Evolutionary conservation across 1,140 invertebrate species (phyloP), one percentile per base, ranked within the genome.

Genomic region (Matsumurasca onukii): DNA sequence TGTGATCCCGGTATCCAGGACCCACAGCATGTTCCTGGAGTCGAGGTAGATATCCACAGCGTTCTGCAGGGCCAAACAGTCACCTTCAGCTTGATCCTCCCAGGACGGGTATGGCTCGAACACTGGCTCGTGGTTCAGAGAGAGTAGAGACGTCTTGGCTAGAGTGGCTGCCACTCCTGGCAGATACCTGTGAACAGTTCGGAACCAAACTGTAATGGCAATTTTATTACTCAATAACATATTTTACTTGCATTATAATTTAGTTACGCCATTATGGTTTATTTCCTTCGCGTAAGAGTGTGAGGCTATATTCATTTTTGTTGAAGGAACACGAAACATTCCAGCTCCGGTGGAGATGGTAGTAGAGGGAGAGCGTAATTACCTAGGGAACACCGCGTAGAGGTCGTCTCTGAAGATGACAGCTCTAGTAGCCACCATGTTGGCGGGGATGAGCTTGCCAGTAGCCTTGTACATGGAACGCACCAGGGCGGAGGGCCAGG

Each of bases 11-110:
- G 80, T 80, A 69, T 88, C 86, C 34, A 88, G 74, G 0, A 84
- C 84, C 86, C 86, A 88, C 0, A 88, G 78, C 24, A 82, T 78
- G n/a, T 80, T 74, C 31, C 80, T 80, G 3, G 49, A 22, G 75
- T 86, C 86, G 17, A 87, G 73, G 59, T 81, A 83, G 12, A 87
- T 72, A 72, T 88, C 86, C 0, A 87, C 84, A 0, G 82, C 85
- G 15, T 83, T 86, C 59, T 86, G 84, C 1, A 87, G 73, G 0
- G 83, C 82, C 31, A 81, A 79, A 70, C 82, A 85, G 67, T 82
- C 82, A 20, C 82, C 83, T 72, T 87, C 83, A 3, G 49, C 24
- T 70, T 87, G 86, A 59, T 81, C 73, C 2, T 80, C 78, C 86
- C 86, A 87, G 68, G 83, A 83, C 1, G 86, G 86, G 67, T 81